Evolutionary conservation across 2,888 invertebrate species (phyloP), one percentile per base, ranked within the genome.

Genomic region (Enchytraeus crypticus): DNA sequence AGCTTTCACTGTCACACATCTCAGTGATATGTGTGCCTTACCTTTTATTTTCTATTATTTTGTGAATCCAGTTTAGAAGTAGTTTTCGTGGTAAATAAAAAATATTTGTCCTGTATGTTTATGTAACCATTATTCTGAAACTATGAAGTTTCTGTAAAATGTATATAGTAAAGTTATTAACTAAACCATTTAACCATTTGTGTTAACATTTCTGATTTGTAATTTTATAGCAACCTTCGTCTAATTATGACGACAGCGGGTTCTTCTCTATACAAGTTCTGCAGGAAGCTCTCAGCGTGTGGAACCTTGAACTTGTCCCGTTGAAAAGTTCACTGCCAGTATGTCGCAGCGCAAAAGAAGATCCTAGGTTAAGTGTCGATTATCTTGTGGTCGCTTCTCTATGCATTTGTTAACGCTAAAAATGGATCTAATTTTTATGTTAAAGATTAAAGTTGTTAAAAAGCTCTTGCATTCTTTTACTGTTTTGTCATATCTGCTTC

Each of bases 211-310:
- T 14, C 14, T 49, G 49, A 14, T 51, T n/a, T 30, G 3, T 51
- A 23, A 51, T 46, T 60, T 78, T 79, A 29, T 74, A 85, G 83
- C 86, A 87, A 83, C 87, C 87, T 23, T 79, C 78, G 26, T 84
- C 84, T 51, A 89, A 89, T 74, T 87, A 87, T 83, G 88, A 89
- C 74, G 88, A 89, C 77, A 87, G 87, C 75, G 89, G 89, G 23
- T 89, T 85, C 77, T 89, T 89, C 79, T 88, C 88, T 32, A 85
- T 89, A 38, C 88, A 89, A 83, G 89, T 89, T 5, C 84, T 88
- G 64, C 84, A 84, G 70, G 84, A 84, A 72, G 88, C 88, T 1
- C 78, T 88, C 54, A 82, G 84, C 74, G 85, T 87, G 38, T 87
- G 87, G 85, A 84, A 83, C 54, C 79, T 89, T 60, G 86, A 87